Conservation (phyloP, 2,113 vertebrate species). For the Leuciscus idus region DNA sequence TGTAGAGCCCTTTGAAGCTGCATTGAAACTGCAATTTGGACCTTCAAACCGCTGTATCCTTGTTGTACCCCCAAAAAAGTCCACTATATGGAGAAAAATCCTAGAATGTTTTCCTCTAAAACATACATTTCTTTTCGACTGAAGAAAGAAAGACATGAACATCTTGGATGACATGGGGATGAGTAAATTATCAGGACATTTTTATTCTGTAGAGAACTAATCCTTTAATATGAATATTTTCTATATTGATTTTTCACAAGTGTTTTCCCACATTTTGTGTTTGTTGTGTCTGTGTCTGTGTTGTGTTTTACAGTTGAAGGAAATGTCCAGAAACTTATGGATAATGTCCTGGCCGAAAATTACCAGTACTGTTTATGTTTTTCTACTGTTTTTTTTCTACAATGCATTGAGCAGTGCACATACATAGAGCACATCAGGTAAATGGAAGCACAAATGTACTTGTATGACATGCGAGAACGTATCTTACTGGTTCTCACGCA, state of each 20-base stretch:
- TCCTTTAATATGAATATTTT: neutral
- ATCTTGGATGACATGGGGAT: no score
- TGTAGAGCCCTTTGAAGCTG: no score
- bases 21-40: no score
- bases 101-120: no score
- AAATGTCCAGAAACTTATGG: neutral
- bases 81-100: no score
- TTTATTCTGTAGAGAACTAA: no score
- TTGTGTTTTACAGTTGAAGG: neutral
- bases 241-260: neutral
- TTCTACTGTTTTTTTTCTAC: neutral
- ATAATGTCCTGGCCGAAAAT: neutral
- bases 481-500: neutral
- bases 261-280: neutral
- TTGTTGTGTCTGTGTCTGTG: neutral
- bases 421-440: no score
- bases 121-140: no score
- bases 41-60: no score
- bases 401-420: neutral
- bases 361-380: neutral
- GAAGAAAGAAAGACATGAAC: no score
- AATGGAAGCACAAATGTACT: neutral
- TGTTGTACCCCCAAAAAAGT: no score
- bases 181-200: no score
- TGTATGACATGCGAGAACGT: neutral